Percentiles rank a stretch among this genome's conserved stretches.
Conservation (phyloP, 2,113 vertebrate species). For the Callocephalon fimbriatum region DNA sequence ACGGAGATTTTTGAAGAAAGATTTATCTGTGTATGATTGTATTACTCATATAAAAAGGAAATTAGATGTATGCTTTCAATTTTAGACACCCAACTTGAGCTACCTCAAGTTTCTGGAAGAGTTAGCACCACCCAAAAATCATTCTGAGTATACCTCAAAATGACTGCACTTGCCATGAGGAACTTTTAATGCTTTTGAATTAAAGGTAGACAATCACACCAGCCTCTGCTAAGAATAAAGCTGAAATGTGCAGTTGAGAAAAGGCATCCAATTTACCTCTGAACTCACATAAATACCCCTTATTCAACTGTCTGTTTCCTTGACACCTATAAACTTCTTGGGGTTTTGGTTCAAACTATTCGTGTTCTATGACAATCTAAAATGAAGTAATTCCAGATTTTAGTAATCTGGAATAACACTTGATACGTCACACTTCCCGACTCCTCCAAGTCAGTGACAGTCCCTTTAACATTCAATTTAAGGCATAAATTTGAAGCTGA, state of each 20-base stretch:
- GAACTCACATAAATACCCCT: neutral
- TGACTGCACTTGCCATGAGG: accelerated
- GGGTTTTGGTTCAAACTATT: neutral
- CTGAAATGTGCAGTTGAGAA: neutral
- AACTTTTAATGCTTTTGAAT: neutral
- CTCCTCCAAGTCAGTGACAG: neutral
- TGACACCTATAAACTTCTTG: neutral
- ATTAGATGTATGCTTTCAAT: neutral
- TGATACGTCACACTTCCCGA: neutral
- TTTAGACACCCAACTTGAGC: neutral
- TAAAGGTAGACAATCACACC: neutral
- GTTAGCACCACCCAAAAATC: neutral
- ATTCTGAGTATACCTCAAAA: neutral
- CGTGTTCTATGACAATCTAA: neutral
- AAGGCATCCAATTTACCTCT: neutral
- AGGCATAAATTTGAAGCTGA: neutral
- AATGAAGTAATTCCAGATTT: neutral
- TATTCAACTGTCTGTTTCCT: neutral
- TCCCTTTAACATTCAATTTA: neutral
- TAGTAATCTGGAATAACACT: neutral
- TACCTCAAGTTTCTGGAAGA: neutral
- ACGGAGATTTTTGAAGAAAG: neutral
- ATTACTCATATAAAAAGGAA: neutral
- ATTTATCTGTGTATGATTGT: neutral
- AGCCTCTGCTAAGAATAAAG: neutral